Conservation (phyloP, 2,113 vertebrate genomes). For the Helogale parvula region DNA sequence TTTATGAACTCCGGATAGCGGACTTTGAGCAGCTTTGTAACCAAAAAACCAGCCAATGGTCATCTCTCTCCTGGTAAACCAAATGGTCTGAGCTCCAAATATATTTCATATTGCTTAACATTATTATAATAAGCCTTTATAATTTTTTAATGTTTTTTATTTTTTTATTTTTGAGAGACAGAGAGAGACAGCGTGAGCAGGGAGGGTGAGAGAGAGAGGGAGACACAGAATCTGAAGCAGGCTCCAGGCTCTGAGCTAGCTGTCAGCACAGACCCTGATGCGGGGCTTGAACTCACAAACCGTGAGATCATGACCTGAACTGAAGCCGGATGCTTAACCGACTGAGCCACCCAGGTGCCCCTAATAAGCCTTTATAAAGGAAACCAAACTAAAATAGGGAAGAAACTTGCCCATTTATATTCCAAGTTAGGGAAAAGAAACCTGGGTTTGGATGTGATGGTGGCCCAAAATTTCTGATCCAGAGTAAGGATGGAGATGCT, state of each 20-base stretch:
- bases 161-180: too few relatives aligned
- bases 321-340: too few relatives aligned
- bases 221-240: too few relatives aligned
- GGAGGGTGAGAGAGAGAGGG: too few relatives aligned
- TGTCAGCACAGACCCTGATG: too few relatives aligned
- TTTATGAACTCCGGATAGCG: neutral
- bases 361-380: neutral
- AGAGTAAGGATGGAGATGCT: neutral
- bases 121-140: neutral
- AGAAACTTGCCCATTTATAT: neutral
- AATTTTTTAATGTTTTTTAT: neutral
- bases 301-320: too few relatives aligned
- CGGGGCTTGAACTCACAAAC: too few relatives aligned
- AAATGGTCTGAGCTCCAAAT: neutral
- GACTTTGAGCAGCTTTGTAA: neutral
- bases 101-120: neutral
- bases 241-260: too few relatives aligned
- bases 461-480: neutral
- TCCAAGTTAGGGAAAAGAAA: neutral
- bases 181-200: too few relatives aligned
- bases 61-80: neutral
- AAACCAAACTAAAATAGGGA: neutral
- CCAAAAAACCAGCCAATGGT: neutral
- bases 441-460: neutral
- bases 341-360: too few relatives aligned